Evolutionary conservation across 2,113 vertebrate species (phyloP).

Genomic region (Macquaria ambigua): DNA sequence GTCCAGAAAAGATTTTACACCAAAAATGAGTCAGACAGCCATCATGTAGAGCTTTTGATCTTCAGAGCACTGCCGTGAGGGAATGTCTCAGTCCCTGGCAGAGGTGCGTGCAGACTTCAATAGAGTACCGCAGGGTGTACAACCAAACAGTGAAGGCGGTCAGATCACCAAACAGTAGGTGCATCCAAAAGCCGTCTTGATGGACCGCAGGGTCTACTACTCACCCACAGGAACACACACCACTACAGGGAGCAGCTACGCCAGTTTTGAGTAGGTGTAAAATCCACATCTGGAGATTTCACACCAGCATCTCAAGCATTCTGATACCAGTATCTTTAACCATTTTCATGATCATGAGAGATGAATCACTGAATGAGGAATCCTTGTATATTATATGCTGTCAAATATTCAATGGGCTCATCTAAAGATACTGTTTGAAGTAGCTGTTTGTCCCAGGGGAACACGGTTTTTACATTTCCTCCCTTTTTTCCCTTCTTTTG

Average conservation of each 20-base stretch:
- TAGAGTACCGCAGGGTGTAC: conserved; percentile 39
- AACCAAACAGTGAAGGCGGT: conserved; percentile 15
- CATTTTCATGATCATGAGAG: conserved; percentile 26
- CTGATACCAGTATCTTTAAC: conserved; percentile 25
- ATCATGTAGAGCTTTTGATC: conserved; percentile 63
- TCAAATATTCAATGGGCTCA: conserved; percentile 60
- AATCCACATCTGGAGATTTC: conserved; percentile 46
- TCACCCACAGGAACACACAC: conserved; percentile 17
- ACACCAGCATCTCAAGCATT: conserved; percentile 15
- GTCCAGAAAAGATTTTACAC: conserved; percentile 48
- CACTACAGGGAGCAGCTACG: conserved; percentile 15
- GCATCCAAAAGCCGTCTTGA: conserved; percentile 9
- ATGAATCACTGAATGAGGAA: conserved; percentile 25
- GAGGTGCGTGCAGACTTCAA: conserved; percentile 44
- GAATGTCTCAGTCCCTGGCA: conserved; percentile 34
- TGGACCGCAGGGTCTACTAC: conserved; percentile 6
- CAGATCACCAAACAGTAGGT: conserved; percentile 51
- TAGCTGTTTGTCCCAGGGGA: conserved; percentile 28
- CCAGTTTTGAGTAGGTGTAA: conserved; percentile 22
- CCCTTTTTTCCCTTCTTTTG: conserved; percentile 9
- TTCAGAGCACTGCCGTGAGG: conserved; percentile 46
- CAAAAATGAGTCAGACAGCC: conserved; percentile 50
- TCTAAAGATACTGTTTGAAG: conserved; percentile 62
- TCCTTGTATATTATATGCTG: conserved; percentile 37
- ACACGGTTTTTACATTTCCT: conserved; percentile 5